Base-by-base conservation (phyloP, 2,113 vertebrate genomes). In the Ancistrus triradiatus region DNA sequence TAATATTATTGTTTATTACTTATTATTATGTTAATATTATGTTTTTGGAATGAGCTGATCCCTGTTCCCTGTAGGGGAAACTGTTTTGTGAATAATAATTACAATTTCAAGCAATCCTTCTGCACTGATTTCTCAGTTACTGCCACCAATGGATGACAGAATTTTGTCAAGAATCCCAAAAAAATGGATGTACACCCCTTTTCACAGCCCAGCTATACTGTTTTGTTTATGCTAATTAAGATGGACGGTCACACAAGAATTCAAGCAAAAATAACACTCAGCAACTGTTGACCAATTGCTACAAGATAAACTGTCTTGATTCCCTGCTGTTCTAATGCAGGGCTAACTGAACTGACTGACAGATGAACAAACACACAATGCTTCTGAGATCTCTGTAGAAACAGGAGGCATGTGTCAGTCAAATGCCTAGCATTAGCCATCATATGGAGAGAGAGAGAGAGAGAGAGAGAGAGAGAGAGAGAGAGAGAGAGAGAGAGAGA, bases 221-320 rank as follows among this genome's bases (percentile, higher is more conserved):
- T n/a, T 33, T 37, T 19, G 60, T 19, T 61, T 62, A 15, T 27
- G 46, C 33, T 66, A 66, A 66, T 14, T 24, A 37, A 37, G 44
- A 67, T 51, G 13, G 63, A 58, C 24, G 19, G 52, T 18, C 46
- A 13, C 47, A 67, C 47, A 68, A 46, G 28, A 50, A 56, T 57
- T 52, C 59, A 63, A 59, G 15, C 21, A 60, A 47, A 53, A 71
- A 65, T 63, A 71, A 59, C 62, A 58, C 48, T 61, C 70, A 63
- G 56, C 65, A 58, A 52, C 13, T 22, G 51, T 66, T 70, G 21
- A 28, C 52, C 58, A 58, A 53, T 28, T 21, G 67, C 49, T 52
- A 60, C 27, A 31, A 69, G 67, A 66, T 57, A 70, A 67, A 70
- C 22, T 50, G n/a, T n/a, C n/a, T 25, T 33, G 49, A 66, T 70